phyloP scores from a whole-genome alignment of 2,797 vertebrate genomes.

The Rhabdomys pumilio region DNA sequence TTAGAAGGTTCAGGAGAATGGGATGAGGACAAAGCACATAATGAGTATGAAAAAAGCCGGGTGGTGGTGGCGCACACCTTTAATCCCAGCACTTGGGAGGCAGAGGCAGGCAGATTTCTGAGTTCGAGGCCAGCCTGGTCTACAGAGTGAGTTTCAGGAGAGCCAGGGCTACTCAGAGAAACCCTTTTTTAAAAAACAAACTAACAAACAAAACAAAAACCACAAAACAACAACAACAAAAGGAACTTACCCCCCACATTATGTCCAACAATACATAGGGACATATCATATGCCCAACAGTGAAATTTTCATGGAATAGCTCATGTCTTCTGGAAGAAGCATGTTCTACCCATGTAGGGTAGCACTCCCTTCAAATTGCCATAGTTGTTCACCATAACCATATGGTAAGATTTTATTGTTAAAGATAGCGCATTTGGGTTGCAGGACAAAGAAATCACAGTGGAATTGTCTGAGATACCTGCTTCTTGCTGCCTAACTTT shows the following conservation, averaged over 20 bases:
- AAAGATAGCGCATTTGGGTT: not conserved
- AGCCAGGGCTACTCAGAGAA: not conserved
- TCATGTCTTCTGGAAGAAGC: not conserved
- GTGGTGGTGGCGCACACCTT: not conserved
- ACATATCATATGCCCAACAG: too few relatives aligned
- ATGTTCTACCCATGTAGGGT: not conserved
- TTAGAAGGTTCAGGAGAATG: not conserved
- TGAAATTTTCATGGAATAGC: not conserved
- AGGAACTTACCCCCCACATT: not conserved
- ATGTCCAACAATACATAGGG: not conserved
- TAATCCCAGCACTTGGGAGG: not conserved
- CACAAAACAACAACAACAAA: not conserved
- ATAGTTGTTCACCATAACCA: not conserved
- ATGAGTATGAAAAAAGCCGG: not conserved
- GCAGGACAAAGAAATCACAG: not conserved
- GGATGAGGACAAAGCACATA: not conserved
- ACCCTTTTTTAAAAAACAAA: not conserved
- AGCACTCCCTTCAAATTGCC: not conserved
- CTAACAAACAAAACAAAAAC: not conserved
- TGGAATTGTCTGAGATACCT: not conserved
- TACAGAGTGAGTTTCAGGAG: not conserved
- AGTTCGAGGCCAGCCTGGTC: not conserved
- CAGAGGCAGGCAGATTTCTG: not conserved
- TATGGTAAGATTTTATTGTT: not conserved
- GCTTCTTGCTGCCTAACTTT: not conserved